phyloP scores from a whole-genome alignment of 2,113 vertebrate species.

The Tyrannus savana region DNA sequence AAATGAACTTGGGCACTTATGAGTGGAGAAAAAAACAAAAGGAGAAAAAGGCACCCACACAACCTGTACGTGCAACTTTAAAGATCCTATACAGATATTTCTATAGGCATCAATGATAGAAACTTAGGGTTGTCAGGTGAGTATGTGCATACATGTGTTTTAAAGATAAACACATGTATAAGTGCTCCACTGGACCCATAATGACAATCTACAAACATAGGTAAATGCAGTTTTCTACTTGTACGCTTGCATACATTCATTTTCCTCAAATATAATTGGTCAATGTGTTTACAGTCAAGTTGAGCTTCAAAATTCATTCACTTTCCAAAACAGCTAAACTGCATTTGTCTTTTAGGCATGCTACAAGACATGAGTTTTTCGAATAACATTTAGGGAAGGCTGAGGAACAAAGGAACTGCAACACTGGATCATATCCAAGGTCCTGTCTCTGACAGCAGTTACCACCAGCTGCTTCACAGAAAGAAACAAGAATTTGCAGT shows the following conservation, averaged over 20 bases:
- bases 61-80: background rate
- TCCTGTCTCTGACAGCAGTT: constrained; percentile 55
- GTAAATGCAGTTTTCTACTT: background rate
- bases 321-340: background rate
- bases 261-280: background rate
- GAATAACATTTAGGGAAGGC: background rate
- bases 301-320: background rate
- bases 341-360: background rate
- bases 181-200: background rate
- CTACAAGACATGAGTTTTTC: background rate
- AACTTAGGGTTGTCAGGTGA: background rate
- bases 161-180: background rate
- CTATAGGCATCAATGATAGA: background rate
- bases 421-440: constrained; percentile 32
- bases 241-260: background rate
- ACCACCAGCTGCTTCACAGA: constrained; percentile 51
- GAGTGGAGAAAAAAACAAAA: background rate
- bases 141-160: background rate
- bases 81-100: background rate
- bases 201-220: background rate
- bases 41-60: background rate
- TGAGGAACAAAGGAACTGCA: constrained; percentile 52
- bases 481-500: constrained; percentile 1
- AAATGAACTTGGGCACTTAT: background rate
- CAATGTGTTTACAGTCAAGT: background rate